Base-by-base conservation (phyloP, 2,888 invertebrate species). In the Stenoptilia bipunctidactyla region DNA sequence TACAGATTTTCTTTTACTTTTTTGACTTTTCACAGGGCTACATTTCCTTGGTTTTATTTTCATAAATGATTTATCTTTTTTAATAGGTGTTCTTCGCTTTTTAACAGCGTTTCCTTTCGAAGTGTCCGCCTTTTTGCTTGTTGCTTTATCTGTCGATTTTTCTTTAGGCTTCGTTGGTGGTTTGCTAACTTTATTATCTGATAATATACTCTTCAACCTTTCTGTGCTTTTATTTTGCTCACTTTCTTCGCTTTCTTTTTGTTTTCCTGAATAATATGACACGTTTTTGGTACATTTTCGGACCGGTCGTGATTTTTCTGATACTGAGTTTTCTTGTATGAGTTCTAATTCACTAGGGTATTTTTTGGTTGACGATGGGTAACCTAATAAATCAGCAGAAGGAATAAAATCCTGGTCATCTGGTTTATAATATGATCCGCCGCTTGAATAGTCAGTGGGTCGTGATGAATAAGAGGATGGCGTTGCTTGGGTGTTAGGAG, bases 361-460 rank as follows among this genome's bases (percentile, higher is more conserved):
- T 51, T 54, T 43, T 56, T 61, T 25, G 58, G 53, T n/a, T 56
- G 60, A 30, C 59, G 58, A 56, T 25, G 61, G 51, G 50, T 59
- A 65, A 37, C 54, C 61, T 38, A 69, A 46, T 45, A 56, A 53
- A 40, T 79, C 77, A 13, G 64, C 56, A 6, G 64, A 50, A 25
- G 61, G 65, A 39, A 70, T 45, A 45, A 70, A 77, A 51, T 88
- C 88, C 41, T 86, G 86, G 51, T 88, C 88, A 53, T 88, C 88
- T 0, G 88, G 88, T 45, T 86, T 85, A 51, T 88, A 88, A 52
- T 88, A 88, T 1, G 88, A 88, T 1, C 88, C 85, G 3, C 88
- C 80, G 40, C 88, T 87, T 6, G 88, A 88, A 60, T 88, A 88
- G 50, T 88, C 88, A 1, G 87, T 87, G 33, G 76, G 79, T 4